Evolutionary conservation across 1,140 invertebrate species (phyloP).

Genomic region (Zaprionus camerounensis): DNA sequence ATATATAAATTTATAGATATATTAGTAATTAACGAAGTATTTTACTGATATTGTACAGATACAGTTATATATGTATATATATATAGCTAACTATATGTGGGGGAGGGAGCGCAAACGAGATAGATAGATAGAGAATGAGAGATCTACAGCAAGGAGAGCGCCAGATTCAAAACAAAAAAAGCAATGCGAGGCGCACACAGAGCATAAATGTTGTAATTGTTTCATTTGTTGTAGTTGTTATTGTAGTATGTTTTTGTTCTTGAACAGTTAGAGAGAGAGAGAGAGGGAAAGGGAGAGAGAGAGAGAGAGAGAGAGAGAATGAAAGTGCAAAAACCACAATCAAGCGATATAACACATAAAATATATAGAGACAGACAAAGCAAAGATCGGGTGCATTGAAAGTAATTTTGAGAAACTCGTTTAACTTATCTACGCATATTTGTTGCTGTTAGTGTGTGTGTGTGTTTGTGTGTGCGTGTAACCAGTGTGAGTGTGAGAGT

Average conservation of each 20-base stretch:
- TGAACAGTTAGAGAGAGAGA: conserved; percentile 11
- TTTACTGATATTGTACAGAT: conserved; percentile 46
- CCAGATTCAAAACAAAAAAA: conserved; percentile 23
- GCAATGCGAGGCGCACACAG: conserved; percentile 32
- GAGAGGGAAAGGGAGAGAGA: neutral
- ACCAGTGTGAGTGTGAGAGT: conserved; percentile 17
- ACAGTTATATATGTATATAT: conserved; percentile 44
- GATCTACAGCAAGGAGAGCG: conserved; percentile 35
- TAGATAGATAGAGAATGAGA: conserved; percentile 16
- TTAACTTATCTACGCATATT: conserved; percentile 60
- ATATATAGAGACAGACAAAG: conserved; percentile 41
- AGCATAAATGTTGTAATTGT: conserved; percentile 10
- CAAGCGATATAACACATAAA: conserved; percentile 6
- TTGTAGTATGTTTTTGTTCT: conserved; percentile 19
- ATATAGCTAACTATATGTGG: conserved; percentile 4
- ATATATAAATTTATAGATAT: conserved; percentile 26
- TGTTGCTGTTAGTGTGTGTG: conserved; percentile 50
- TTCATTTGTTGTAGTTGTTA: conserved; percentile 18
- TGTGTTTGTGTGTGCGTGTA: conserved; percentile 46
- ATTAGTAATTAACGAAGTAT: conserved; percentile 36
- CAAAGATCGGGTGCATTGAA: conserved; percentile 58
- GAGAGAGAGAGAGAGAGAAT: neutral
- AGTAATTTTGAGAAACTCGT: conserved; percentile 46
- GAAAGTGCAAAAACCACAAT: conserved; percentile 4
- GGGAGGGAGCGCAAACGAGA: conserved; percentile 3